These are phyloP conservation scores for Ammodytes marinus DNA, from an alignment of 2,113 vertebrate genomes.

Conservation along the genomic window DNA sequence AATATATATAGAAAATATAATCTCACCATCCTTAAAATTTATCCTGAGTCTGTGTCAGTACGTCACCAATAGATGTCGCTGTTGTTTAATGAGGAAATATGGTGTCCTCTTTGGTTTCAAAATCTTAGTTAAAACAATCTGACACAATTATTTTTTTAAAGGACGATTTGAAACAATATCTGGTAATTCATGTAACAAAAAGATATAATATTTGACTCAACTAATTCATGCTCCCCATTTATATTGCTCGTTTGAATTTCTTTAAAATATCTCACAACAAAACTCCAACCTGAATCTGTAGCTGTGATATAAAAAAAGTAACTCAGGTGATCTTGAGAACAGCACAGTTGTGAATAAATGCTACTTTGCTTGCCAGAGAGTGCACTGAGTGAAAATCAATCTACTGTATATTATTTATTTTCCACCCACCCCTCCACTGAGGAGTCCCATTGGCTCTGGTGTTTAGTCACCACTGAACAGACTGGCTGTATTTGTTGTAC, in stretches of 20 bases:
- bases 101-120: neutral
- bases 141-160: conserved; percentile 2
- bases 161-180: neutral
- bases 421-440: conserved; percentile 17
- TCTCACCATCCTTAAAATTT: neutral
- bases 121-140: neutral
- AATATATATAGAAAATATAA: neutral
- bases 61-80: conserved; percentile 71
- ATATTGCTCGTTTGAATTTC: neutral
- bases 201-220: neutral
- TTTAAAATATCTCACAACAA: neutral
- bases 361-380: neutral
- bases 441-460: neutral
- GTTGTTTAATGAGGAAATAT: conserved; percentile 40
- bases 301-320: conserved; percentile 6
- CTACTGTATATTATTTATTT: conserved; percentile 36
- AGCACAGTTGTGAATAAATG: conserved; percentile 24
- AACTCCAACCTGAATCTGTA: neutral
- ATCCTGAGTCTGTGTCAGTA: neutral
- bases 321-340: neutral
- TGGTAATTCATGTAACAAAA: neutral
- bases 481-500: neutral
- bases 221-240: neutral
- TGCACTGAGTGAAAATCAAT: conserved; percentile 43
- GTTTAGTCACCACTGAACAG: conserved; percentile 17